phyloP scores from a whole-genome alignment of 2,113 vertebrate genomes.

The Acrocephalus arundinaceus region DNA sequence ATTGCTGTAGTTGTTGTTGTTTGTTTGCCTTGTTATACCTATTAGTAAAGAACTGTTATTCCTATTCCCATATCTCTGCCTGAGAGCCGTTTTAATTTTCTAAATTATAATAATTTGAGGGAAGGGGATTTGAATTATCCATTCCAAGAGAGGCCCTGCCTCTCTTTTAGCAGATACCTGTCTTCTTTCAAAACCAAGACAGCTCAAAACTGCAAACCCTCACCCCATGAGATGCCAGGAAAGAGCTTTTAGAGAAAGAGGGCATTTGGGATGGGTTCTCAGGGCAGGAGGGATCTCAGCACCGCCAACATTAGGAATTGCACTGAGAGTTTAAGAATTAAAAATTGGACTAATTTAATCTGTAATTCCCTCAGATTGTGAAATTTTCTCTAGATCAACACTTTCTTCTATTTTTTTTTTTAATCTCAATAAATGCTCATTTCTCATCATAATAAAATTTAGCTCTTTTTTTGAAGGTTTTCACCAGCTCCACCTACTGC shows the following conservation, averaged over 20 bases:
- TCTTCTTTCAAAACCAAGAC: too few relatives aligned
- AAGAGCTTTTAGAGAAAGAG: neutral
- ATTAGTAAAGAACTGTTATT: too few relatives aligned
- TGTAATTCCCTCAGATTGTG: neutral
- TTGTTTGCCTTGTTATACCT: too few relatives aligned
- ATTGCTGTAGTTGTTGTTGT: too few relatives aligned
- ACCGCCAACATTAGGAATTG: neutral
- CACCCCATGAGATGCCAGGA: neutral
- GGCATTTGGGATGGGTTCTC: neutral
- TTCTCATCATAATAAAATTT: neutral
- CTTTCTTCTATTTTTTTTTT: neutral
- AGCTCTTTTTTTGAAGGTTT: neutral
- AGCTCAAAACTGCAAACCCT: neutral
- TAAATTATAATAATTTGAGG: too few relatives aligned
- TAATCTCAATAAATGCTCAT: neutral
- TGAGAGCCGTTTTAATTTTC: too few relatives aligned
- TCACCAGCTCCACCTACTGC: constrained; percentile 15
- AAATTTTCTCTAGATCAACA: neutral
- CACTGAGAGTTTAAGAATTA: neutral
- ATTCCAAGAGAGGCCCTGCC: too few relatives aligned
- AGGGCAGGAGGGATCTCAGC: neutral
- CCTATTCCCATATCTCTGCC: too few relatives aligned
- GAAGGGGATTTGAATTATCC: too few relatives aligned
- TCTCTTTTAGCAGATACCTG: too few relatives aligned
- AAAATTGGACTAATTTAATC: neutral